A percentile compares a stretch with the other conserved stretches of the same genome.
These are phyloP conservation scores for Diadumene lineata DNA, from an alignment of 92 coral and sea anemone species.

Conservation along the genomic window DNA sequence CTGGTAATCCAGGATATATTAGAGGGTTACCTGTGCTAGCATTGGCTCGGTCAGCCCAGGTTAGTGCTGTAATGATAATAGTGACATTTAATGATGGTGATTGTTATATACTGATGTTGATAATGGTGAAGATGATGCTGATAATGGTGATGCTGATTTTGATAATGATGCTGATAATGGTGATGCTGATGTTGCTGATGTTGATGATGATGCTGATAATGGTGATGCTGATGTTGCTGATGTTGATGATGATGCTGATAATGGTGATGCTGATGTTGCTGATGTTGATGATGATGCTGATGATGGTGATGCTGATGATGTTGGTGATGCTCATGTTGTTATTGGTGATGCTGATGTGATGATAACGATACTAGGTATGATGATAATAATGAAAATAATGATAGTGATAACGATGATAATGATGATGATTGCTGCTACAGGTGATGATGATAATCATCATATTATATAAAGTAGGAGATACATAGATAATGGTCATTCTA, in stretches of 20 bases:
- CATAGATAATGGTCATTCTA: not conserved
- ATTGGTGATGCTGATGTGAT: not conserved
- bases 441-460: not conserved
- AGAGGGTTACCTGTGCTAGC: slow-evolving; percentile 73
- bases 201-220: not conserved
- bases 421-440: not conserved
- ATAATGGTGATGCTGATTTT: not conserved
- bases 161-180: not conserved
- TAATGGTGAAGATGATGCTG: not conserved
- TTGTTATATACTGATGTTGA: not conserved
- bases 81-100: not conserved
- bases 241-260: not conserved
- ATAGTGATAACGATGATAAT: not conserved
- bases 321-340: not conserved
- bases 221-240: not conserved
- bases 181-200: not conserved
- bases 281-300: not conserved
- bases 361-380: no score
- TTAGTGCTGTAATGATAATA: not conserved
- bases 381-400: not conserved
- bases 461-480: not conserved
- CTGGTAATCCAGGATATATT: slow-evolving; percentile 95
- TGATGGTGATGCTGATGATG: not conserved
- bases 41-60: slow-evolving; percentile 8
- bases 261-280: not conserved